Conservation (phyloP, 2,113 vertebrate genomes). For the Syrrhaptes paradoxus region DNA sequence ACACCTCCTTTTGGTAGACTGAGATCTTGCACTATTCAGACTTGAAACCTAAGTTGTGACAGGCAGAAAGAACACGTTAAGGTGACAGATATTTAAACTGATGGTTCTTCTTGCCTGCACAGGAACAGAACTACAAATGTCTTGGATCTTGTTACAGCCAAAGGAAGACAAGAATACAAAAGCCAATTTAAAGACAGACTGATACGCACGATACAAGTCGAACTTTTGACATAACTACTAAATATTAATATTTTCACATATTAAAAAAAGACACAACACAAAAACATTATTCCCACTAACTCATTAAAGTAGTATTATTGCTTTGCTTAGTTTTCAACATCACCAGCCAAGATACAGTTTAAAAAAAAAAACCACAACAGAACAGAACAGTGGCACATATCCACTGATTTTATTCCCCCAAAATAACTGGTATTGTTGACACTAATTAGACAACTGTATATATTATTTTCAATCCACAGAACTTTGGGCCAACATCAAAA, state of each 20-base stretch:
- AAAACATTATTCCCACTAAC: neutral
- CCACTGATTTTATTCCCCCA: neutral
- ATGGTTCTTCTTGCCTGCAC: neutral
- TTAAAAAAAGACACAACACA: neutral
- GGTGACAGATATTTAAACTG: neutral
- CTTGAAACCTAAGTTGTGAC: neutral
- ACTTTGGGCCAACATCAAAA: slow-evolving; percentile 22
- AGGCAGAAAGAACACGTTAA: neutral
- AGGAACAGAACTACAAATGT: neutral
- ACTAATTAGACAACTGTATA: slow-evolving; percentile 1
- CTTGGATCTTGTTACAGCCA: neutral
- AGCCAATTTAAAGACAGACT: neutral
- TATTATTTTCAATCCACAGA: slow-evolving; percentile 41
- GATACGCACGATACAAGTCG: neutral
- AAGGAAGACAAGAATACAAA: neutral
- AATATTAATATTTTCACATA: neutral
- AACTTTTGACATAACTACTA: neutral
- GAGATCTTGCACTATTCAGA: neutral
- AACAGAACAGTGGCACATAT: neutral
- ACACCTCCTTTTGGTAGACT: neutral
- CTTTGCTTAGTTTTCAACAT: neutral
- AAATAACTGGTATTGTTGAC: slow-evolving; percentile 29
- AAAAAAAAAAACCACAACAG: neutral
- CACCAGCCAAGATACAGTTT: neutral
- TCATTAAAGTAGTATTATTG: neutral